Percentiles rank a stretch among this genome's conserved stretches.
phyloP scores from a whole-genome alignment of 2,888 invertebrate genomes.

The Eretmocerus hayati region DNA sequence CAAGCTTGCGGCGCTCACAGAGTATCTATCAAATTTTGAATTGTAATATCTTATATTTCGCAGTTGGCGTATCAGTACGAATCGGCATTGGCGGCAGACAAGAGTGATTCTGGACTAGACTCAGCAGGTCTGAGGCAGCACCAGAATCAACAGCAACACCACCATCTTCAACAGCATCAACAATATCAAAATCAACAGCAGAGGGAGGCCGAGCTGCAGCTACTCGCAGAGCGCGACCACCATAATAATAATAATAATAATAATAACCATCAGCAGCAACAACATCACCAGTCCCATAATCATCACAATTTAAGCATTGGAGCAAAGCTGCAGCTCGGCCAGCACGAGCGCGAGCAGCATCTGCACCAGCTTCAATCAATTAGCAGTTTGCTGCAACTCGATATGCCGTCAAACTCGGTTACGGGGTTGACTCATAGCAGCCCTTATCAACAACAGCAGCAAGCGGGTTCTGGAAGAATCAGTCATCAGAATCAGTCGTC shows the following conservation, averaged over 20 bases:
- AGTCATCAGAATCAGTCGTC: slow-evolving; percentile 4
- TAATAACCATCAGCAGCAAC: too few species aligned
- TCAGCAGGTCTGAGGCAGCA: neutral
- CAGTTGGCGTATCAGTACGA: slow-evolving; percentile 19
- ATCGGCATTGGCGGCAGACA: neutral
- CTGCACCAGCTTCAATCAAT: slow-evolving; percentile 37
- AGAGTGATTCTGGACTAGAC: neutral
- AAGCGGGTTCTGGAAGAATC: too few species aligned
- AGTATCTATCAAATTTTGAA: neutral
- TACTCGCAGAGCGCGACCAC: neutral
- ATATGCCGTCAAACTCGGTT: slow-evolving; percentile 28
- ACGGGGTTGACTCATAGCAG: too few species aligned
- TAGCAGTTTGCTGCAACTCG: slow-evolving; percentile 35
- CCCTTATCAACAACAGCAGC: too few species aligned
- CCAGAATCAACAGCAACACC: slow-evolving; percentile 1
- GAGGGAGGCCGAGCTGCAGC: neutral
- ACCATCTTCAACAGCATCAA: slow-evolving; percentile 4
- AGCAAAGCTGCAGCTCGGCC: slow-evolving; percentile 17
- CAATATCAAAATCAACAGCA: slow-evolving; percentile 11
- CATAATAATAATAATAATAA: too few species aligned
- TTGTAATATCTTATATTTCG: slow-evolving; percentile 5
- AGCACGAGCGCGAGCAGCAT: slow-evolving; percentile 27
- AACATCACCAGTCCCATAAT: too few species aligned
- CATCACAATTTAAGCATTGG: too few species aligned
- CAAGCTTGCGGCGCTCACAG: too few species aligned